These are phyloP conservation scores for Anguilla anguilla DNA, from an alignment of 2,797 vertebrate species.

Conservation along the genomic window DNA sequence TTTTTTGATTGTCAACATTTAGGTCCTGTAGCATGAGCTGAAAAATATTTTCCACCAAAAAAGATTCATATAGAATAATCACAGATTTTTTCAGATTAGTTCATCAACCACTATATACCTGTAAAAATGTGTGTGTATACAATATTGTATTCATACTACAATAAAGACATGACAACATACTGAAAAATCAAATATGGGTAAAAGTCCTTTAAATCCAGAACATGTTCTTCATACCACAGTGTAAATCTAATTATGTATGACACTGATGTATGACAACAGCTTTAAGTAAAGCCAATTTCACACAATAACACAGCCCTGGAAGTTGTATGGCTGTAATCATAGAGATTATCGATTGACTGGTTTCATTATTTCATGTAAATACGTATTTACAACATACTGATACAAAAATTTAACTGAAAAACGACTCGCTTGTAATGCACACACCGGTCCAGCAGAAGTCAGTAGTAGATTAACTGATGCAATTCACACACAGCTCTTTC, in stretches of 20 bases:
- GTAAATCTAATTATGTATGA: no score
- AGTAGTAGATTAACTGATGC: not conserved
- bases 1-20: not conserved
- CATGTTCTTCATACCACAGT: no score
- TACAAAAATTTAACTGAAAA: not conserved
- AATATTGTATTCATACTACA: not conserved
- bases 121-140: not conserved
- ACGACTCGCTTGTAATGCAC: not conserved
- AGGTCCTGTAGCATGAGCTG: not conserved
- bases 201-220: not conserved
- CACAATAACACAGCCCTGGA: not conserved
- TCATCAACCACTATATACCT: no score
- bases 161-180: not conserved
- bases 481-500: not conserved
- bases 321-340: not conserved
- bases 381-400: not conserved
- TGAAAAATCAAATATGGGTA: not conserved
- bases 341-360: not conserved
- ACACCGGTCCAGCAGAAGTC: conserved; percentile 41
- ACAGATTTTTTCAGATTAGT: no score
- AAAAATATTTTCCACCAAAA: not conserved
- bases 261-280: no score
- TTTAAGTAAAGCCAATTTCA: not conserved
- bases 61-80: not conserved
- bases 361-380: not conserved